Evolutionary conservation across 2,797 vertebrate species (phyloP).

Genomic region (Chromobotia macracanthus): DNA sequence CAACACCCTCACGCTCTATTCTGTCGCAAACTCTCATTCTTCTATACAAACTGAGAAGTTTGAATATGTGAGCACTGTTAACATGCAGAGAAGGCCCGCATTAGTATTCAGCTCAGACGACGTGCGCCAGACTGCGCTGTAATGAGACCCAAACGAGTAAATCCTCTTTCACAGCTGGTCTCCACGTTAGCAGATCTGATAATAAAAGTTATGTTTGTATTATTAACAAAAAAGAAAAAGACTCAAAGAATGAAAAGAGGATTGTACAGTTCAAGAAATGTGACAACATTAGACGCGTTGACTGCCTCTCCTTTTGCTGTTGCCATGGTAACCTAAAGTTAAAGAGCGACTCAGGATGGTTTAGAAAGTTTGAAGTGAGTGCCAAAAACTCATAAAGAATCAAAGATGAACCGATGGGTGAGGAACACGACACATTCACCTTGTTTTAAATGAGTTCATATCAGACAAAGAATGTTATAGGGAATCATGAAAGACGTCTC

Average conservation of each 20-base stretch:
- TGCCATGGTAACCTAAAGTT: slow-evolving; percentile 23
- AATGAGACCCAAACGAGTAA: slow-evolving; percentile 70
- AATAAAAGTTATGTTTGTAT: not conserved
- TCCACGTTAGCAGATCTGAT: slow-evolving; percentile 23
- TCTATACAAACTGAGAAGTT: slow-evolving; percentile 71
- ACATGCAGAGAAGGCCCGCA: slow-evolving; percentile 73
- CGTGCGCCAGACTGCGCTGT: slow-evolving; percentile 72
- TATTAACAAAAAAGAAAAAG: not conserved
- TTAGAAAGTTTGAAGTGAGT: slow-evolving; percentile 23
- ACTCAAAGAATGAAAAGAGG: not conserved
- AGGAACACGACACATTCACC: not conserved
- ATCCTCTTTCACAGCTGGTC: slow-evolving; percentile 73
- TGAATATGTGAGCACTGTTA: slow-evolving; percentile 76
- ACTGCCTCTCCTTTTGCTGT: not conserved
- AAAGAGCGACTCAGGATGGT: slow-evolving; percentile 7
- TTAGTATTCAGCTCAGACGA: slow-evolving; percentile 82
- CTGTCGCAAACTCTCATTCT: slow-evolving; percentile 57
- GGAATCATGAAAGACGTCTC: too few species aligned
- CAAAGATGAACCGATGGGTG: not conserved
- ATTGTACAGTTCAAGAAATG: not conserved
- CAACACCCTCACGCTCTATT: slow-evolving; percentile 70
- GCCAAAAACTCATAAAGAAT: not conserved
- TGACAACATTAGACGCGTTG: not conserved
- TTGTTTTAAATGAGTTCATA: not conserved
- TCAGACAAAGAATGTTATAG: not conserved